These are phyloP conservation scores for Oreonectes daqikongensis DNA, from an alignment of 2,797 vertebrate species.

Conservation along the genomic window DNA sequence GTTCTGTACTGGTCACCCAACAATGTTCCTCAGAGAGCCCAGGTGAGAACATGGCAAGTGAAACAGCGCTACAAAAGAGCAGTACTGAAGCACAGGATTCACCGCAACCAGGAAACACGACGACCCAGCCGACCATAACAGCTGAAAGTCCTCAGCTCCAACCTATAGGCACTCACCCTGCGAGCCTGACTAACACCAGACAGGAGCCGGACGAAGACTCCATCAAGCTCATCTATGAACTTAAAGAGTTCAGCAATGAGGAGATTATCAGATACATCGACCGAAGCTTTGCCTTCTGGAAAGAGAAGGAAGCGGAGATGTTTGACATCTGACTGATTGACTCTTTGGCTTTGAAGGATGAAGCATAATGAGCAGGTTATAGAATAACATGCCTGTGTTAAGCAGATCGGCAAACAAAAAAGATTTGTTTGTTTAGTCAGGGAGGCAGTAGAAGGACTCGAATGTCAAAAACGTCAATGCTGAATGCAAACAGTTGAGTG, in stretches of 20 bases:
- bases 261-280: slow-evolving; percentile 96
- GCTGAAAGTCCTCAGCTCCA: slow-evolving; percentile 51
- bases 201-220: slow-evolving; percentile 71
- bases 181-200: slow-evolving; percentile 30
- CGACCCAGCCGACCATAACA: slow-evolving; percentile 52
- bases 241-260: slow-evolving; percentile 94
- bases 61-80: slow-evolving; percentile 23
- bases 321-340: slow-evolving; percentile 80
- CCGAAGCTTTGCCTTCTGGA: slow-evolving; percentile 98
- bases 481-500: background rate
- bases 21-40: background rate
- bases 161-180: slow-evolving; percentile 25
- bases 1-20: slow-evolving; percentile 13
- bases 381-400: background rate
- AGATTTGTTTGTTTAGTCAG: background rate
- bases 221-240: slow-evolving; percentile 84
- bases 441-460: background rate
- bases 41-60: slow-evolving; percentile 13
- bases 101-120: slow-evolving; percentile 39
- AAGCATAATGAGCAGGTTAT: slow-evolving; percentile 1
- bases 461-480: background rate
- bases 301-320: slow-evolving; percentile 93
- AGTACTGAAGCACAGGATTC: slow-evolving; percentile 47
- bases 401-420: slow-evolving; percentile 1
- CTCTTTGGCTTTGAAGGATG: background rate